Evolutionary conservation across 2,888 invertebrate species (phyloP).

Genomic region (Selenia dentaria): DNA sequence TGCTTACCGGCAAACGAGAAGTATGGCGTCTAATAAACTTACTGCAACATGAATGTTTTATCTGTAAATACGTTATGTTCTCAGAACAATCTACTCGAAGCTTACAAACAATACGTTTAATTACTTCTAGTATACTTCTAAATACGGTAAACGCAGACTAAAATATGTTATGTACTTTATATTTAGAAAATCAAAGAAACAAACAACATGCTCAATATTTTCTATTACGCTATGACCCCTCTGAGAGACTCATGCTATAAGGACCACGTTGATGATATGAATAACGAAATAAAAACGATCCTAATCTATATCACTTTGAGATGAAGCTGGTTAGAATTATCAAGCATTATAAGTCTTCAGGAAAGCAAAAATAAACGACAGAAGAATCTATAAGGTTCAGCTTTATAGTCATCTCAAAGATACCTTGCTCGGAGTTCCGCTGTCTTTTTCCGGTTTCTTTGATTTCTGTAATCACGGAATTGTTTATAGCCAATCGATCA

Average conservation of each 20-base stretch:
- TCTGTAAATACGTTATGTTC: constrained; percentile 62
- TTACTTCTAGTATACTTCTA: constrained; percentile 2
- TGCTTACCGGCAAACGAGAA: constrained; percentile 72
- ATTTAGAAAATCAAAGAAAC: constrained; percentile 18
- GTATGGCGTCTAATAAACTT: constrained; percentile 70
- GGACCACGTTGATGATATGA: constrained; percentile 26
- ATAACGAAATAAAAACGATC: constrained; percentile 31
- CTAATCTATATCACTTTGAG: constrained; percentile 50
- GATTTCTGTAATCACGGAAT: constrained; percentile 88
- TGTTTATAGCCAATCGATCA: constrained; percentile 46
- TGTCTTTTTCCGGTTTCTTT: constrained; percentile 90
- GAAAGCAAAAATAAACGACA: constrained; percentile 41
- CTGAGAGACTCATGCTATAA: constrained; percentile 53
- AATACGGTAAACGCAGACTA: constrained; percentile 11
- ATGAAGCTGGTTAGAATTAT: constrained; percentile 54
- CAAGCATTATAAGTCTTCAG: constrained; percentile 35
- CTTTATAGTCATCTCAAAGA: constrained; percentile 51
- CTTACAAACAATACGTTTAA: not conserved
- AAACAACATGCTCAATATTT: constrained; percentile 16
- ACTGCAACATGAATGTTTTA: constrained; percentile 75
- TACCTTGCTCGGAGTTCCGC: constrained; percentile 90
- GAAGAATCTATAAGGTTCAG: constrained; percentile 30
- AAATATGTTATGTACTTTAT: not conserved
- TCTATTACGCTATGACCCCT: constrained; percentile 56
- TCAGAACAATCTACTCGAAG: constrained; percentile 13